These are phyloP conservation scores for Rhinolophus sinicus DNA, from an alignment of 2,113 vertebrate genomes.

Conservation along the genomic window DNA sequence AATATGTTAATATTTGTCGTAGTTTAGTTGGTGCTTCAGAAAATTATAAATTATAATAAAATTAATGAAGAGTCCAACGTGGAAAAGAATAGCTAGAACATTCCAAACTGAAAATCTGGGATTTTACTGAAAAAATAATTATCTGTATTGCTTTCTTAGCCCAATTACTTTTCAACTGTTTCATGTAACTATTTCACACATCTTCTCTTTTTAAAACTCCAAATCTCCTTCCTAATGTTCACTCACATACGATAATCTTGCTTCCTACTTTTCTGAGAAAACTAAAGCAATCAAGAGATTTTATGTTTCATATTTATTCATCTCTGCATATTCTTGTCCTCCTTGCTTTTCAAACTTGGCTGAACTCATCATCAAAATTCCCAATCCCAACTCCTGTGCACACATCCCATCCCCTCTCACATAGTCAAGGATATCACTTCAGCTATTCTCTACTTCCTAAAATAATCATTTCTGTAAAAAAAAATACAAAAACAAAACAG, in stretches of 20 bases:
- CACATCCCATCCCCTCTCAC: background rate
- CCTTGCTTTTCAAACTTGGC: background rate
- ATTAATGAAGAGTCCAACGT: background rate
- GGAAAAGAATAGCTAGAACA: background rate
- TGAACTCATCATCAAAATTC: background rate
- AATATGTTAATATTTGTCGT: constrained; percentile 53
- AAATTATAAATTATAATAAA: background rate
- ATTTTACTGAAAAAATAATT: background rate
- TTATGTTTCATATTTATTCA: background rate
- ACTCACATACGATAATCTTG: background rate
- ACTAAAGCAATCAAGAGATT: background rate
- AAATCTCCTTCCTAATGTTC: background rate
- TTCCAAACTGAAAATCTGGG: background rate
- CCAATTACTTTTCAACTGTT: background rate
- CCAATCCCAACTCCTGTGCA: fast-evolving
- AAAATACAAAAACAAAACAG: too few species aligned
- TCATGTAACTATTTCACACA: background rate
- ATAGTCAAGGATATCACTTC: background rate
- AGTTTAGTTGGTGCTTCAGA: constrained; percentile 1
- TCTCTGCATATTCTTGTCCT: background rate
- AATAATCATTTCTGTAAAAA: background rate
- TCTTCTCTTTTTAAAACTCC: background rate
- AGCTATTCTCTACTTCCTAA: background rate
- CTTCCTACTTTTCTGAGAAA: constrained; percentile 13
- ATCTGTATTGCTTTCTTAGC: background rate